phyloP scores from a whole-genome alignment of 2,113 vertebrate genomes.

The Oceanodroma tethys region DNA sequence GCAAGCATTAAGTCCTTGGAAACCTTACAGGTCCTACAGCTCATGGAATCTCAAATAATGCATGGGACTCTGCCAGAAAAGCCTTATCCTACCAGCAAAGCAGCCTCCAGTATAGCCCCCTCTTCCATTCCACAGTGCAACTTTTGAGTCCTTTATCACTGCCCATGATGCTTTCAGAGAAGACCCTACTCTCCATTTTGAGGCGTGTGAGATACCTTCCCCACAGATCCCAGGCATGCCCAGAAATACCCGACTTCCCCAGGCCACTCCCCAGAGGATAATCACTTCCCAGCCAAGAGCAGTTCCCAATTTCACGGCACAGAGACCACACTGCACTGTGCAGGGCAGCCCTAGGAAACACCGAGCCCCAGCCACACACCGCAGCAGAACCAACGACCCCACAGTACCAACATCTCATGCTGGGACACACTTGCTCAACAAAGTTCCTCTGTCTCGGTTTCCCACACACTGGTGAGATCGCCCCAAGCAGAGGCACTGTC shows the following conservation, averaged over 20 bases:
- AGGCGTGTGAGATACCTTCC: not conserved
- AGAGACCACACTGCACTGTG: not conserved
- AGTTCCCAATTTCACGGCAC: not conserved
- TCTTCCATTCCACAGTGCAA: not conserved
- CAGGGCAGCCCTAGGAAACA: not conserved
- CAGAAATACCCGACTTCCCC: not conserved
- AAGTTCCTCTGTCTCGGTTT: not conserved
- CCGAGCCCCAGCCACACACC: not conserved
- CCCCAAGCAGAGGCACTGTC: not conserved
- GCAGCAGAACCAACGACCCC: not conserved
- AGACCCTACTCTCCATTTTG: not conserved
- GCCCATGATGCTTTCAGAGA: not conserved
- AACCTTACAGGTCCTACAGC: not conserved
- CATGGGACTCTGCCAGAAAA: not conserved
- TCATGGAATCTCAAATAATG: not conserved
- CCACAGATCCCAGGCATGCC: not conserved
- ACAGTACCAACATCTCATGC: not conserved
- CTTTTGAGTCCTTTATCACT: not conserved
- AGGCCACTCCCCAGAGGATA: not conserved
- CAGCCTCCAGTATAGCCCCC: not conserved
- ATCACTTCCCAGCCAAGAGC: not conserved
- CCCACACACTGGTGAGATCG: not conserved
- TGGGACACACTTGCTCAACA: not conserved
- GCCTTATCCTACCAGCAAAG: not conserved
- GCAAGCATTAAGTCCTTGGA: not conserved